Evolutionary conservation across 1,140 invertebrate species (phyloP).

Genomic region (Chironomus striatipennis): DNA sequence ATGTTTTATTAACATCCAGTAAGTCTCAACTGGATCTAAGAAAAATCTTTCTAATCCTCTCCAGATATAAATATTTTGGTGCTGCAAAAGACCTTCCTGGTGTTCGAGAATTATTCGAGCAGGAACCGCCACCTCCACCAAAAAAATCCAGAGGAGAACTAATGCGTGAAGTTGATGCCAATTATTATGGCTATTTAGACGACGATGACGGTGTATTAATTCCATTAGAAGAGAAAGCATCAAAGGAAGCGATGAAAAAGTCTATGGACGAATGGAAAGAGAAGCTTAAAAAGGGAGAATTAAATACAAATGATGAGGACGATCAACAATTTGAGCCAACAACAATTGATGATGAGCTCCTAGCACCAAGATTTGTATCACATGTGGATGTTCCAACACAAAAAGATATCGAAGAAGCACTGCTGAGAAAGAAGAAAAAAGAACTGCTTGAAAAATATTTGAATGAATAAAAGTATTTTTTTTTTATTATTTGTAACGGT

Average conservation of each 20-base stretch:
- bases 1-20: neutral
- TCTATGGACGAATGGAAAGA: slow-evolving; percentile 55
- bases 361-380: slow-evolving; percentile 56
- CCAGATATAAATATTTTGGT: slow-evolving; percentile 94
- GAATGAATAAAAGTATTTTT: slow-evolving; percentile 30
- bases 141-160: slow-evolving; percentile 90
- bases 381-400: slow-evolving; percentile 82
- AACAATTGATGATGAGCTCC: slow-evolving; percentile 31
- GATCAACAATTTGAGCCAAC: slow-evolving; percentile 45
- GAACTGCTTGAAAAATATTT: slow-evolving; percentile 73
- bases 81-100: slow-evolving; percentile 97
- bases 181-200: slow-evolving; percentile 98
- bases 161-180: slow-evolving; percentile 96
- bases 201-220: slow-evolving; percentile 93
- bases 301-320: slow-evolving; percentile 41
- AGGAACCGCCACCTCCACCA: slow-evolving; percentile 80
- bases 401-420: slow-evolving; percentile 80
- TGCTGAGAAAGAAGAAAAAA: slow-evolving; percentile 79
- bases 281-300: slow-evolving; percentile 47
- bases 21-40: neutral
- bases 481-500: neutral
- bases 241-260: slow-evolving; percentile 58
- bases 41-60: neutral
- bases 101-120: slow-evolving; percentile 94
- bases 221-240: slow-evolving; percentile 75